Base-by-base conservation (phyloP, 2,888 invertebrate genomes). In the Drosophila anomalipes region DNA sequence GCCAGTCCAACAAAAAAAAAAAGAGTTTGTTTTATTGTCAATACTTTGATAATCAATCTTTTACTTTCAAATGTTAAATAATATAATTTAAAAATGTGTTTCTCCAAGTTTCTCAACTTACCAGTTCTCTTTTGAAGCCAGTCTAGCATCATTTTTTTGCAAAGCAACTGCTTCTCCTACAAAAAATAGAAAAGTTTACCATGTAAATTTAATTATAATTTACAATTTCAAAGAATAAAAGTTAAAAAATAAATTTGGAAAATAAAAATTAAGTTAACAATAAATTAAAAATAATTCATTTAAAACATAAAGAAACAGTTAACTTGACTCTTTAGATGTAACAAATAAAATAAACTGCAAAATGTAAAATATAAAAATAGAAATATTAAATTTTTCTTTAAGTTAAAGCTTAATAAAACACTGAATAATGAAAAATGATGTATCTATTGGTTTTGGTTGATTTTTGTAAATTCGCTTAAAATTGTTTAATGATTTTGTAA, bases 21-120 rank as follows among this genome's bases (percentile, higher is more conserved):
- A 1, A 14, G 14, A 32, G 16, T 44, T 65, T 1, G 28, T 7
- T 71, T 65, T 58, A 47, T 54, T 26, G 30, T 37, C 41, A 39
- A n/a, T 47, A 54, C 28, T 72, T 57, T 66, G 62, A 59, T 72
- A 77, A 59, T 65, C 35, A 77, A 62, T 79, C 70, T 57, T 59
- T n/a, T 7, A 56, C 22, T 59, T 57, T 32, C 26, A 65, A 37
- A 49, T 51, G 39, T 59, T 7, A 12, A 39, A 4, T 16, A 59
- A 22, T 22, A 26, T 7, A 6, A 59, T 44, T 14, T 16, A n/a
- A n/a, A 33, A 14, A 7, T 16, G 5, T 19, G 3, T 26, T 19
- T 10, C 0, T 9, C 9, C 7, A 9, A 4, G 26, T 51, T 28
- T 16, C 19, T 4, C 16, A 9, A 10, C 49, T 30, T 12, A 30